These are phyloP conservation scores for Spodoptera litura DNA, from an alignment of 1,140 invertebrate species.

Conservation along the genomic window DNA sequence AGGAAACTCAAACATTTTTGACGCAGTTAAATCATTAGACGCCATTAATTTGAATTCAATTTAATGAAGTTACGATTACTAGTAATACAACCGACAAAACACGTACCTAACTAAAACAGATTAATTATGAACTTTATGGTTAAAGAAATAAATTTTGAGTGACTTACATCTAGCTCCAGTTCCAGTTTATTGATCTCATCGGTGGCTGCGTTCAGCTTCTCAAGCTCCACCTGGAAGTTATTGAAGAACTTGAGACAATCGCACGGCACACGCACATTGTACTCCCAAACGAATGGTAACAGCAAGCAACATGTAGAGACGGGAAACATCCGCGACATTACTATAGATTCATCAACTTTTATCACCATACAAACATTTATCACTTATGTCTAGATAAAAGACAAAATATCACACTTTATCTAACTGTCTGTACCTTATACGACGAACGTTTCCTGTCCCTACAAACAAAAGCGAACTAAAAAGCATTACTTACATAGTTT, in stretches of 20 bases:
- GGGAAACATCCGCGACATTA: conserved; percentile 80
- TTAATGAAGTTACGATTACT: too few relatives aligned
- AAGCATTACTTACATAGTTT: conserved; percentile 74
- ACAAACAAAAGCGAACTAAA: conserved; percentile 66
- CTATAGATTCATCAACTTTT: conserved; percentile 38
- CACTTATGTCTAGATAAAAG: conserved; percentile 47
- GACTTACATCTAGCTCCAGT: conserved; percentile 96
- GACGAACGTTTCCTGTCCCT: conserved; percentile 83
- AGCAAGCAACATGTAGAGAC: conserved; percentile 83
- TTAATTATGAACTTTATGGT: neutral
- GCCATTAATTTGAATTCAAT: too few relatives aligned
- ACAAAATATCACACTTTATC: conserved; percentile 50
- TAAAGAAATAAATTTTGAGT: neutral
- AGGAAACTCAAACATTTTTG: too few relatives aligned
- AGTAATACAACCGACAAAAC: too few relatives aligned
- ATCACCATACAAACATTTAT: conserved; percentile 48
- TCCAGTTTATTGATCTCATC: conserved; percentile 98
- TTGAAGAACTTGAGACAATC: conserved; percentile 78
- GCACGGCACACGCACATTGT: conserved; percentile 67
- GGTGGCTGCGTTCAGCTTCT: conserved; percentile 97
- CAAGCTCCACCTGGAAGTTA: conserved; percentile 94
- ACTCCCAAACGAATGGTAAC: conserved; percentile 74
- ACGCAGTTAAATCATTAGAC: too few relatives aligned
- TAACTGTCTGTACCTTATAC: conserved; percentile 71
- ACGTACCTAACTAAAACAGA: neutral